Percentiles rank a stretch among this genome's conserved stretches.
Evolutionary conservation across 2,797 vertebrate genomes (phyloP).

Genomic region (Macroramphosus scolopax): DNA sequence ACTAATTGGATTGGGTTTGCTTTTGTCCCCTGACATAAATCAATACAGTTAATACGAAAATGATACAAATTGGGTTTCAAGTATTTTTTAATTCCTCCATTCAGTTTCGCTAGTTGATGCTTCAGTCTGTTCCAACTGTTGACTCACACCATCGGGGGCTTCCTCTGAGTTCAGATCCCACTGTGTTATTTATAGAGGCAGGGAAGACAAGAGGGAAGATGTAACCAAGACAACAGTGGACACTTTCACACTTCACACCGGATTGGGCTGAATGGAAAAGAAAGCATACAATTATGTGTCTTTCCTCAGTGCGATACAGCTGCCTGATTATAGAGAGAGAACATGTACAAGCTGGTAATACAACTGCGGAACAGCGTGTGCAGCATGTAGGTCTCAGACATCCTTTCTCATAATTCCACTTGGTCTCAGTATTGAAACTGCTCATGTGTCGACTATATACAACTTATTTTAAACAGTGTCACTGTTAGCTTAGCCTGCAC

Average conservation of each 20-base stretch:
- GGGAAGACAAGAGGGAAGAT: slow-evolving; percentile 66
- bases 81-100: slow-evolving; percentile 29
- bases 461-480: slow-evolving; percentile 3
- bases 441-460: no score
- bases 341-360: slow-evolving; percentile 35
- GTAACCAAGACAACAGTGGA: slow-evolving; percentile 80
- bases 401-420: no score
- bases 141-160: slow-evolving; percentile 68
- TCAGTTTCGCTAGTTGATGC: slow-evolving; percentile 50
- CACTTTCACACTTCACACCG: slow-evolving; percentile 66
- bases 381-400: slow-evolving; percentile 37
- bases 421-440: slow-evolving; percentile 9
- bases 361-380: slow-evolving; percentile 27
- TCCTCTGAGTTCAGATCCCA: slow-evolving; percentile 68
- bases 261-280: slow-evolving; percentile 61
- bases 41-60: no score
- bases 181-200: slow-evolving; percentile 75
- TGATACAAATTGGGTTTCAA: no score
- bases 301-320: slow-evolving; percentile 60
- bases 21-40: no score
- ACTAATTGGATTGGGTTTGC: no score
- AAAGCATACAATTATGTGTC: slow-evolving; percentile 71
- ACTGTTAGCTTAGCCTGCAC: background rate
- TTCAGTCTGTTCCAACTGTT: slow-evolving; percentile 65
- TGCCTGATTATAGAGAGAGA: slow-evolving; percentile 67